phyloP scores from a whole-genome alignment of 2,113 vertebrate genomes.

The Aegithalos caudatus region DNA sequence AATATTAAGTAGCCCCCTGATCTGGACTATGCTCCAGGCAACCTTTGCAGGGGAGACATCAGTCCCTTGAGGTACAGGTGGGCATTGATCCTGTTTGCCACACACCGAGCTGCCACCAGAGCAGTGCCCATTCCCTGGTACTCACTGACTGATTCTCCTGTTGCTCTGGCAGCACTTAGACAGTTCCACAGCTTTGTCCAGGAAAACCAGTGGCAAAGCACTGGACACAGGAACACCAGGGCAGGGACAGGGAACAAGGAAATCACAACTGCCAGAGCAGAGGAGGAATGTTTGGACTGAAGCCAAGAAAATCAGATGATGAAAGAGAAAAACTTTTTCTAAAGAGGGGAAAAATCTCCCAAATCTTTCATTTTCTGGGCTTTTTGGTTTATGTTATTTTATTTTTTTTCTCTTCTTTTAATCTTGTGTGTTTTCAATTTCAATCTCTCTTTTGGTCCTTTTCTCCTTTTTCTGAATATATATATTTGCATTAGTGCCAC shows the following conservation, averaged over 20 bases:
- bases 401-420: background rate
- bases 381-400: background rate
- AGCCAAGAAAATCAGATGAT: slow-evolving; percentile 8
- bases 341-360: background rate
- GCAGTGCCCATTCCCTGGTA: background rate
- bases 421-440: slow-evolving; percentile 39
- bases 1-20: background rate
- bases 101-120: background rate
- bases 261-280: background rate
- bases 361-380: background rate
- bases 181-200: background rate
- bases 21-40: background rate
- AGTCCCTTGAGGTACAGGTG: background rate
- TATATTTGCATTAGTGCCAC: background rate
- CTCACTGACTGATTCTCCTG: background rate
- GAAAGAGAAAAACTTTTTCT: background rate
- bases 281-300: background rate
- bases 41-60: background rate
- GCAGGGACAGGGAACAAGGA: background rate
- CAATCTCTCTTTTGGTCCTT: background rate
- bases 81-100: background rate
- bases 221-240: background rate
- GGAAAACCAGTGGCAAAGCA: background rate
- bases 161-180: background rate
- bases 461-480: background rate